Evolutionary conservation across 2,797 vertebrate genomes (phyloP).

Genomic region (Gymnocypris eckloni): DNA sequence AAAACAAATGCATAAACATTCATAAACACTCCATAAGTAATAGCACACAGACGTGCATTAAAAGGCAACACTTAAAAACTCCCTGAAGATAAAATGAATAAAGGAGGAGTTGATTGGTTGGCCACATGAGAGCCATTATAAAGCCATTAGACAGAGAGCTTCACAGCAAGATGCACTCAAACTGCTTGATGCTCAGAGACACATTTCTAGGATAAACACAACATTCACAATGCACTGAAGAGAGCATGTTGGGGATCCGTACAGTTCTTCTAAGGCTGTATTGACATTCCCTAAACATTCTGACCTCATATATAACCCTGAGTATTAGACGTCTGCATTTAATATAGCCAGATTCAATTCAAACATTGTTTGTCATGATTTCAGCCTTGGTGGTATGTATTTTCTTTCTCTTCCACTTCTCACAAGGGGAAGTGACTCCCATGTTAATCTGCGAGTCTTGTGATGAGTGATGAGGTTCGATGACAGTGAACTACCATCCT

Average conservation of each 20-base stretch:
- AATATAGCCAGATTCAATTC: neutral
- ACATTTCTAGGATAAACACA: constrained; percentile 34
- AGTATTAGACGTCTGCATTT: neutral
- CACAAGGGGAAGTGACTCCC: constrained; percentile 10
- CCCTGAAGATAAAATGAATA: constrained; percentile 41
- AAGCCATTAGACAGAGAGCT: constrained; percentile 52
- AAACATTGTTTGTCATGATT: neutral
- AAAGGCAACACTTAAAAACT: constrained; percentile 30
- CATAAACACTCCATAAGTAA: constrained; percentile 39
- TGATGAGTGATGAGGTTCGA: neutral
- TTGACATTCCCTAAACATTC: neutral
- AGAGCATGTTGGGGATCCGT: constrained; percentile 3
- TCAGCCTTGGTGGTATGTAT: neutral
- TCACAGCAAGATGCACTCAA: constrained; percentile 38
- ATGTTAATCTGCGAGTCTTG: neutral
- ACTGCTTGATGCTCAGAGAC: constrained; percentile 35
- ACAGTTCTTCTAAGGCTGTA: neutral
- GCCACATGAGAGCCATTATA: constrained; percentile 43
- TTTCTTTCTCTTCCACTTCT: neutral
- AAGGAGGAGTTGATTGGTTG: constrained; percentile 30
- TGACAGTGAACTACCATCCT: neutral
- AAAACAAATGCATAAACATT: constrained; percentile 24
- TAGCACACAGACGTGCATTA: constrained; percentile 26
- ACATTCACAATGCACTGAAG: constrained; percentile 27
- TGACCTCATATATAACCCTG: neutral